Evolutionary conservation across 37 sponge, comb jelly and placozoan genomes (phyloP).

Genomic region (Crambe crambe): DNA sequence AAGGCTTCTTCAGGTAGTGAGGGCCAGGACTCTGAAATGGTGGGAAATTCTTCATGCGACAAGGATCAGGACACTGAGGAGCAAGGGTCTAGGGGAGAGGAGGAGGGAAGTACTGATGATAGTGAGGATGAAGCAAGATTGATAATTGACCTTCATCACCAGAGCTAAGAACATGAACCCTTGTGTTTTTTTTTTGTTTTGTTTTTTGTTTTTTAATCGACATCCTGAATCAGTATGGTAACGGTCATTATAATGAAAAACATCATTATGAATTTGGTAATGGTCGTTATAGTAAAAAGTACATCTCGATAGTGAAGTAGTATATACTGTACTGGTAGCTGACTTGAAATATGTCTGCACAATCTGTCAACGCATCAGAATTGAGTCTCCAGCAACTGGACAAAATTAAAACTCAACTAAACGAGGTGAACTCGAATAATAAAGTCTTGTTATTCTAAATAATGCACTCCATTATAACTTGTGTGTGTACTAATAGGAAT

Average conservation of each 20-base stretch:
- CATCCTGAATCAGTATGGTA: neutral
- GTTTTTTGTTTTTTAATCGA: no score
- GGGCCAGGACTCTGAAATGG: no score
- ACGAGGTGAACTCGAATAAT: constrained; percentile 51
- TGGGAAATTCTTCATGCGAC: no score
- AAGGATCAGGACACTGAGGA: no score
- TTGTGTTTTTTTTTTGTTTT: no score
- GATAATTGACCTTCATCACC: neutral
- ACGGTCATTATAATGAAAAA: neutral
- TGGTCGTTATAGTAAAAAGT: neutral
- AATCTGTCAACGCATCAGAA: constrained; percentile 6
- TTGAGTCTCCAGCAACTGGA: constrained; percentile 74
- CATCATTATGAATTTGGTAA: neutral
- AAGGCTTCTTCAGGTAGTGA: no score
- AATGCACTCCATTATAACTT: no score
- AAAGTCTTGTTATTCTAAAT: neutral
- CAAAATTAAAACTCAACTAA: constrained; percentile 73
- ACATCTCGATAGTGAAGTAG: no score
- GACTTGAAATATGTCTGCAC: neutral
- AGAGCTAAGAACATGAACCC: no score
- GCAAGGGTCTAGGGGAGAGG: no score
- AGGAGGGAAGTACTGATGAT: neutral
- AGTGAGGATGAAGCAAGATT: neutral
- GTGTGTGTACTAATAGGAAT: constrained; percentile 59
- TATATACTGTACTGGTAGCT: neutral